Conservation (phyloP, 2,888 invertebrate genomes). For the Cetonia aurata region DNA sequence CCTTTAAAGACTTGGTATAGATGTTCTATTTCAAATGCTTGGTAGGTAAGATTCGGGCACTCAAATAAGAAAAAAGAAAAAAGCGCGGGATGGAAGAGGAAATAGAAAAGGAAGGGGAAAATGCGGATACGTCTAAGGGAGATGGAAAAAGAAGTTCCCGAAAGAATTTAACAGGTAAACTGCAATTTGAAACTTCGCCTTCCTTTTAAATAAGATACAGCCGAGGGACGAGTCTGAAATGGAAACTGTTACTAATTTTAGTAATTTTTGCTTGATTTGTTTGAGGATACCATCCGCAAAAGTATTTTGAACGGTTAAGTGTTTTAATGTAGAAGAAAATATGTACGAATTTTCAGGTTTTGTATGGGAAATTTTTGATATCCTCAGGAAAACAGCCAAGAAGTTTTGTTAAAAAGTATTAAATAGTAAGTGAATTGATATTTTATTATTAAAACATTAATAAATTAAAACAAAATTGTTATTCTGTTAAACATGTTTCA, state of each 20-base stretch:
- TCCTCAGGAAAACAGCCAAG: not conserved
- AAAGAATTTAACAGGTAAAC: constrained; percentile 56
- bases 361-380: not conserved
- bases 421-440: too few species aligned
- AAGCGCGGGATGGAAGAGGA: not conserved
- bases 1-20: constrained; percentile 20
- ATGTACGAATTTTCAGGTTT: too few species aligned
- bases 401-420: too few species aligned
- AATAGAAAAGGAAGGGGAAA: constrained; percentile 7
- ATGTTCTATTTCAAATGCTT: constrained; percentile 22
- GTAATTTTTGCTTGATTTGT: constrained; percentile 51
- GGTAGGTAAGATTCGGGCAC: constrained; percentile 13
- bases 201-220: constrained; percentile 44
- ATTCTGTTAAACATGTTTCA: too few species aligned
- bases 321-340: constrained; percentile 44
- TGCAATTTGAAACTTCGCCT: constrained; percentile 57
- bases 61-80: constrained; percentile 12
- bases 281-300: constrained; percentile 38
- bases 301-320: constrained; percentile 43
- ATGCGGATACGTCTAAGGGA: not conserved
- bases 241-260: constrained; percentile 46
- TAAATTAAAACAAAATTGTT: too few species aligned
- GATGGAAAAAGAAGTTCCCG: constrained; percentile 45
- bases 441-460: too few species aligned
- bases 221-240: not conserved